Evolutionary conservation across 1,140 invertebrate species (phyloP).

Genomic region (Danaus plexippus): DNA sequence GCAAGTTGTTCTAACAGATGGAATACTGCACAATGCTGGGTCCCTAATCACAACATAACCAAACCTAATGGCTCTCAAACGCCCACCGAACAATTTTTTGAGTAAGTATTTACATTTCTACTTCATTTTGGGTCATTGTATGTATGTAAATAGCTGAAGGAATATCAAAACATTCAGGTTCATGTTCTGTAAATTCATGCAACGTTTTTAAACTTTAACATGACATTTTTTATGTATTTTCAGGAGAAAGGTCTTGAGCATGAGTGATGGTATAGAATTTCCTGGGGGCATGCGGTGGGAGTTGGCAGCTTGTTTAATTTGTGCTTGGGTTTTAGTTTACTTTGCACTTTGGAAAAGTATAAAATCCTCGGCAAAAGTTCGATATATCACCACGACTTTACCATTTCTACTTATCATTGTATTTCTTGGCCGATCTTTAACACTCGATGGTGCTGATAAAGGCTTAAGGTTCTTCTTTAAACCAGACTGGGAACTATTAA

Average conservation of each 20-base stretch:
- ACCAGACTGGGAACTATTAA: constrained; percentile 88
- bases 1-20: constrained; percentile 88
- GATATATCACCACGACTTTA: constrained; percentile 90
- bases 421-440: constrained; percentile 84
- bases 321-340: constrained; percentile 92
- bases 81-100: constrained; percentile 88
- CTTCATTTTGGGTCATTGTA: neutral
- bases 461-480: constrained; percentile 89
- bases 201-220: neutral
- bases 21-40: constrained; percentile 87
- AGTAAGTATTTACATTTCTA: constrained; percentile 73
- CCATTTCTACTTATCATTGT: constrained; percentile 87
- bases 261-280: constrained; percentile 85
- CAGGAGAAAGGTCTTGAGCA: constrained; percentile 87
- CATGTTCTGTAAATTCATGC: neutral
- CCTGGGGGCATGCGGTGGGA: constrained; percentile 89
- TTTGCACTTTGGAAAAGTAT: constrained; percentile 95
- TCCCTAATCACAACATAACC: constrained; percentile 73
- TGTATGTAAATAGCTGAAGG: neutral
- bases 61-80: constrained; percentile 77
- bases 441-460: constrained; percentile 84
- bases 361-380: constrained; percentile 85
- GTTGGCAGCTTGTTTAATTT: constrained; percentile 86
- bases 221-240: constrained; percentile 40
- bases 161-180: neutral